A percentile compares a stretch with the other conserved stretches of the same genome.
These are phyloP conservation scores for Tympanuchus pallidicinctus DNA, from an alignment of 2,113 vertebrate genomes.

Conservation along the genomic window DNA sequence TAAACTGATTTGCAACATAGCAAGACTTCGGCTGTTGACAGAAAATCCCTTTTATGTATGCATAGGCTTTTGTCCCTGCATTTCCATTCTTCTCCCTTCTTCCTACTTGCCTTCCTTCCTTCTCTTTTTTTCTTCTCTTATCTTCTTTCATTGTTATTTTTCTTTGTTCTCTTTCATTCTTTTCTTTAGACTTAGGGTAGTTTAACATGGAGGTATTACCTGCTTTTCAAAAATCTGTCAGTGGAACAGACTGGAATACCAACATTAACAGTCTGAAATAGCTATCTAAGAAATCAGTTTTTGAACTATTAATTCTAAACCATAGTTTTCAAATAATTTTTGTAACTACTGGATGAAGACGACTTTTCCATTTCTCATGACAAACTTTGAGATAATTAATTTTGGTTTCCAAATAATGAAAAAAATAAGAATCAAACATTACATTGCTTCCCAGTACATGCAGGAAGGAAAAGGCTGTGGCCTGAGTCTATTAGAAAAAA, in stretches of 20 bases:
- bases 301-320: background rate
- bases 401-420: background rate
- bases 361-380: background rate
- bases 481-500: background rate
- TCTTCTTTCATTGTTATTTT: background rate
- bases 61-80: rapidly evolving
- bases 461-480: background rate
- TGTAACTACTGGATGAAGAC: background rate
- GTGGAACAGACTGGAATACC: background rate
- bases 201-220: background rate
- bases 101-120: background rate
- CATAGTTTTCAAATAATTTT: background rate
- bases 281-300: background rate
- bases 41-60: background rate
- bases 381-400: background rate
- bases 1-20: background rate
- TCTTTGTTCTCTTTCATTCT: background rate
- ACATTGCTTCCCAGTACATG: background rate
- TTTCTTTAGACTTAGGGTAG: background rate
- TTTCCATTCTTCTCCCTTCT: background rate
- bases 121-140: no score
- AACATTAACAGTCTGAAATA: background rate
- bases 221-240: background rate
- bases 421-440: background rate
- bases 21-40: background rate